Base-by-base conservation (phyloP, 2,113 vertebrate genomes). In the Ceyx cyanopectus region DNA sequence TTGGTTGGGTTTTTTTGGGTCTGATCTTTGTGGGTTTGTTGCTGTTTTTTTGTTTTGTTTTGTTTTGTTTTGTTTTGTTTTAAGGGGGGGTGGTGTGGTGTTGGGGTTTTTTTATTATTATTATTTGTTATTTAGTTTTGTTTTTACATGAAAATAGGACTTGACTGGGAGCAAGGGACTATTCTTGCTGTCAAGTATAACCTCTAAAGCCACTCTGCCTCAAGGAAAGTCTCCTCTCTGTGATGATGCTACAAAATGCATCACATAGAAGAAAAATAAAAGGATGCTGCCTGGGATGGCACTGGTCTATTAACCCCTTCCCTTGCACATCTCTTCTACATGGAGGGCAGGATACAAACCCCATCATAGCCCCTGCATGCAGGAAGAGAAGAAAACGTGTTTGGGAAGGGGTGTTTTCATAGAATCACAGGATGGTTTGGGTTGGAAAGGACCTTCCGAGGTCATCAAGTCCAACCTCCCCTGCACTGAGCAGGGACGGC, bases 361-460 rank as follows among this genome's bases (percentile, higher is more conserved):
- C 56, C 40, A 18, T 20, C 4, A 0, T 56, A 19, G 14, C 15
- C 27, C 7, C 1, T 19, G 32, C 17, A 32, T 1, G 0, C 3
- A 34, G 34, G 32, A 89, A 53, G 5, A 46, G 50, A 1, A 27
- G 26, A 29, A 66, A 7, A 53, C 12, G 4, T 5, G 24, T 65
- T 66, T 62, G 1, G 2, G 5, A 37, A 40, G 6, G 3, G 7
- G 1, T 5, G 5, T 56, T 90, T 84, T 73, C 54, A 56, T n/a
- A 29, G 16, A 54, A 54, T 29, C 53, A 29, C 29, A 29, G 54
- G n/a, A 30, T 56, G 29, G 17, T 56, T 56, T 56, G 54, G 29
- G 54, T 56, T n/a, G 54, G 17, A 56, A 56, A 17, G 29, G 29
- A n/a, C 29, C 16, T 56, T 56, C 29, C 8, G n/a, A 56, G 54